Percentiles rank a stretch among this genome's conserved stretches.
Conservation (phyloP, 1,140 invertebrate genomes). For the Lepidostoma basale region DNA sequence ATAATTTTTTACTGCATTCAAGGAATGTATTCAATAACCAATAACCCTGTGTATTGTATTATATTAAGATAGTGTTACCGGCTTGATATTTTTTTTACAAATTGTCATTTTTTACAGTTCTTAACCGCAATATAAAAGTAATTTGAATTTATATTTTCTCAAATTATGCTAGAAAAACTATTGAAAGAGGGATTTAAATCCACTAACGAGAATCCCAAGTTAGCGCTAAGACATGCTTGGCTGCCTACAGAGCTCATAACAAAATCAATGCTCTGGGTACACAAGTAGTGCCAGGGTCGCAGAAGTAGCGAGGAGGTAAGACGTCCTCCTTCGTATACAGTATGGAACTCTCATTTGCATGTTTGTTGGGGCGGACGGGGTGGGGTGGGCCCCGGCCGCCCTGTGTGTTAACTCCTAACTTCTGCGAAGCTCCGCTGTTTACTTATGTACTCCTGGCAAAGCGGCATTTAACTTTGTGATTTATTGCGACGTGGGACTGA, state of each 20-base stretch:
- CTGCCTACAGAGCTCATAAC: neutral
- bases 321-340: neutral
- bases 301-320: constrained; percentile 18
- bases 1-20: no score
- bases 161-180: no score
- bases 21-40: no score
- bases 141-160: no score
- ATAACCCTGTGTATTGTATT: no score
- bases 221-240: neutral
- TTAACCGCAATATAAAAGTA: no score
- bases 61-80: no score
- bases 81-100: no score
- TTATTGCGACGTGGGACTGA: constrained; percentile 21
- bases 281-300: constrained; percentile 5
- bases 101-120: no score
- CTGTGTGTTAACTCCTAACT: constrained; percentile 34
- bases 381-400: constrained; percentile 7
- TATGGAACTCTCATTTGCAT: constrained; percentile 37
- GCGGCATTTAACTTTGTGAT: constrained; percentile 42
- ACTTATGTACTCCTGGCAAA: constrained; percentile 36
- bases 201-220: neutral
- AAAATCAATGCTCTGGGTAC: constrained; percentile 22
- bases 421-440: constrained; percentile 32
- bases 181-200: no score
- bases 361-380: constrained; percentile 12